Conservation (phyloP, 2,113 vertebrate species). For the Calyptommatus sinebrachiatus region DNA sequence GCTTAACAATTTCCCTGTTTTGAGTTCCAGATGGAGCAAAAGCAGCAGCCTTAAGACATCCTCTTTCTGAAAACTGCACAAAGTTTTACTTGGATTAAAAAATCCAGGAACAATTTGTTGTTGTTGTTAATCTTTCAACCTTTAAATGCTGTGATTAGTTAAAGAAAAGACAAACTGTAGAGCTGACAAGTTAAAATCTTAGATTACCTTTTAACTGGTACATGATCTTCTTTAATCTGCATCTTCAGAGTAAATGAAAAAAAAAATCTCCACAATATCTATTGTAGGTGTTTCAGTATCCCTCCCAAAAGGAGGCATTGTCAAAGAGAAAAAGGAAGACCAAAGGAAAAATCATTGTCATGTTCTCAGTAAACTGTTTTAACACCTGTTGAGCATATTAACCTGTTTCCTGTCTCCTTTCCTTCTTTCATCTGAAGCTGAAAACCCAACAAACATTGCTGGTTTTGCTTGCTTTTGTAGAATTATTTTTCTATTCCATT, state of each 20-base stretch:
- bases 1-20: too few relatives aligned
- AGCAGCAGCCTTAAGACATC: neutral
- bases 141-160: too few relatives aligned
- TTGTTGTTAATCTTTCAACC: neutral
- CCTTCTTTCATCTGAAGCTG: neutral
- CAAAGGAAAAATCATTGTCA: neutral
- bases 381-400: neutral
- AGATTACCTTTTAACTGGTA: too few relatives aligned
- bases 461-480: conserved; percentile 36
- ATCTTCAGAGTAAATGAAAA: too few relatives aligned
- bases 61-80: neutral
- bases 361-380: neutral
- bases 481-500: conserved; percentile 58
- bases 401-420: neutral
- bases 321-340: neutral
- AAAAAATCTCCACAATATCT: neutral
- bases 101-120: neutral
- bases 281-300: neutral
- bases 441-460: neutral
- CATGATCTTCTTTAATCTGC: too few relatives aligned
- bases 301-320: neutral
- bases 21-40: neutral
- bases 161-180: too few relatives aligned
- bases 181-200: too few relatives aligned
- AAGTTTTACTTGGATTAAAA: neutral